phyloP scores from a whole-genome alignment of 1,140 invertebrate species.

The Formica selysi region DNA sequence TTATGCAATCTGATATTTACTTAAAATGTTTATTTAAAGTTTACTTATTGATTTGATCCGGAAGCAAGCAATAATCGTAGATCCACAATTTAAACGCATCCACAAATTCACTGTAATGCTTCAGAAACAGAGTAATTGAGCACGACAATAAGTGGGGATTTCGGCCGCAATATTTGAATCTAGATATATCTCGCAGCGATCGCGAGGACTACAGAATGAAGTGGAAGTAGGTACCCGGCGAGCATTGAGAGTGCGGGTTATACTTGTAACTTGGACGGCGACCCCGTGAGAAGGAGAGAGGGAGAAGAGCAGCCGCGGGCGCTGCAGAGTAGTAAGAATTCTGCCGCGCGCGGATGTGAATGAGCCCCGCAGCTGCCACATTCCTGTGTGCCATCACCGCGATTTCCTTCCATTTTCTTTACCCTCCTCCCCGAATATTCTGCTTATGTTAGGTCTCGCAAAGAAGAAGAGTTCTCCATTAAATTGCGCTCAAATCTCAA shows the following conservation, averaged over 20 bases:
- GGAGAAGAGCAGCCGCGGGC: slow-evolving; percentile 52
- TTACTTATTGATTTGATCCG: neutral
- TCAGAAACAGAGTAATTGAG: slow-evolving; percentile 30
- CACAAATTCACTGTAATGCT: neutral
- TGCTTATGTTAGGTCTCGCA: slow-evolving; percentile 38
- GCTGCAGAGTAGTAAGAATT: slow-evolving; percentile 83
- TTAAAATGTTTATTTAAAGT: neutral
- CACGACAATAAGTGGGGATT: slow-evolving; percentile 45
- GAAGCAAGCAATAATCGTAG: neutral
- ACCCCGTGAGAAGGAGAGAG: slow-evolving; percentile 72
- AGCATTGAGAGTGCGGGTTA: slow-evolving; percentile 79
- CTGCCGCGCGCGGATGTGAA: slow-evolving; percentile 83
- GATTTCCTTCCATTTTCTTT: slow-evolving; percentile 79
- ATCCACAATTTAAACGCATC: neutral
- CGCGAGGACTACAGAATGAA: slow-evolving; percentile 78
- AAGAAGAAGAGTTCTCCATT: neutral
- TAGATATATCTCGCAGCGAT: slow-evolving; percentile 60
- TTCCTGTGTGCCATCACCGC: slow-evolving; percentile 83
- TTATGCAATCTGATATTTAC: neutral
- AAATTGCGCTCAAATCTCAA: slow-evolving; percentile 31
- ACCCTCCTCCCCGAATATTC: slow-evolving; percentile 72
- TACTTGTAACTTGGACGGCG: slow-evolving; percentile 82
- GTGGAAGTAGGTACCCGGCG: slow-evolving; percentile 79
- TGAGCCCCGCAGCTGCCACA: slow-evolving; percentile 85
- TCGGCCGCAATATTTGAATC: slow-evolving; percentile 49